These are phyloP conservation scores for Calliscelio sp. DNA, from an alignment of 2,888 invertebrate genomes.

Conservation along the genomic window DNA sequence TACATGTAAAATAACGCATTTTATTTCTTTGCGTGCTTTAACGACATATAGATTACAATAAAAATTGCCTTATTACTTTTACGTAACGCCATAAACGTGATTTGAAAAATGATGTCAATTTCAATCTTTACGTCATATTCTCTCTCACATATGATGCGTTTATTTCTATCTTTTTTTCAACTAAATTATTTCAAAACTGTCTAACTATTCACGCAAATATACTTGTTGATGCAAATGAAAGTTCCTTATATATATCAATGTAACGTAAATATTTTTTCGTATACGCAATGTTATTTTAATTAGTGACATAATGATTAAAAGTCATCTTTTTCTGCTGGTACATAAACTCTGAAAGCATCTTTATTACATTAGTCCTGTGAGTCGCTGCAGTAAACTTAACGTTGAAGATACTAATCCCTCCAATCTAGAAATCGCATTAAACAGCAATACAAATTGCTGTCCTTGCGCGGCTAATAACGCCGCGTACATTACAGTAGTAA, in stretches of 20 bases:
- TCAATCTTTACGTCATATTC: too few species aligned
- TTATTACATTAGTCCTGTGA: slow-evolving; percentile 20
- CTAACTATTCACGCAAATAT: too few species aligned
- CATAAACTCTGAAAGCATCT: slow-evolving; percentile 29
- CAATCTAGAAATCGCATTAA: slow-evolving; percentile 58
- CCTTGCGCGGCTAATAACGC: slow-evolving; percentile 41
- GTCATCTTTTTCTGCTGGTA: background rate
- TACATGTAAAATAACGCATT: slow-evolving; percentile 2
- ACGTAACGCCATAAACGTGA: slow-evolving; percentile 1
- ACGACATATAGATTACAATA: slow-evolving; percentile 11
- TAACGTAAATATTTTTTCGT: background rate
- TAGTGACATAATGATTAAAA: slow-evolving; percentile 2
- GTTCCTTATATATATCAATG: too few species aligned
- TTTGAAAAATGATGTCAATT: slow-evolving; percentile 10
- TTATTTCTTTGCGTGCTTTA: slow-evolving; percentile 6
- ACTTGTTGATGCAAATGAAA: too few species aligned
- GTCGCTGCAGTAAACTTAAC: slow-evolving; percentile 22
- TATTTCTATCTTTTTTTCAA: too few species aligned
- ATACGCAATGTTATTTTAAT: background rate
- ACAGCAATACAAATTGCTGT: slow-evolving; percentile 57
- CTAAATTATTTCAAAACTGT: too few species aligned
- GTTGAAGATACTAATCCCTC: slow-evolving; percentile 33
- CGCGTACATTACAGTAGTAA: slow-evolving; percentile 47
- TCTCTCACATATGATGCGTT: too few species aligned
- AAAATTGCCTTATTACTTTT: slow-evolving; percentile 8